These are phyloP conservation scores for Ephestia elutella DNA, from an alignment of 1,140 invertebrate species.

Conservation along the genomic window DNA sequence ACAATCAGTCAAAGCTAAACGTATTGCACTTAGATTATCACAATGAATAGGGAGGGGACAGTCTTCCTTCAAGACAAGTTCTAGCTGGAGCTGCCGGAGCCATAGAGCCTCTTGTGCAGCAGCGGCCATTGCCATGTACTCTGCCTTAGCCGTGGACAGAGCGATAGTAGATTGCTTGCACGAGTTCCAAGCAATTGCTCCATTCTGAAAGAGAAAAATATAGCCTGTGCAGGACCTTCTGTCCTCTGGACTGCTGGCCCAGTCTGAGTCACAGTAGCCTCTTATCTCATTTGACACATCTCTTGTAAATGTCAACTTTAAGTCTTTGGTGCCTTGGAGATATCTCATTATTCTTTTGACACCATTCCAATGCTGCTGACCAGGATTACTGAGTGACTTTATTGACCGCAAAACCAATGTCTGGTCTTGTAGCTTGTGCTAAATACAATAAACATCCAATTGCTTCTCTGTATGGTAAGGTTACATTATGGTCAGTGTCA, in stretches of 20 bases:
- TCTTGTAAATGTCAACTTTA: constrained; percentile 24
- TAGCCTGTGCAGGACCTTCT: constrained; percentile 40
- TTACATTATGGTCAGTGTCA: constrained; percentile 8
- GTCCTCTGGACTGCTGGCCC: constrained; percentile 23
- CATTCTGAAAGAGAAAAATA: constrained; percentile 32
- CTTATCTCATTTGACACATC: constrained; percentile 11
- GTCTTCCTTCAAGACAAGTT: constrained; percentile 14
- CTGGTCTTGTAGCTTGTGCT: constrained; percentile 31
- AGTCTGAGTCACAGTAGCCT: constrained; percentile 41
- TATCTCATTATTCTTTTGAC: constrained; percentile 31
- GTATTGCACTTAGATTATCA: constrained; percentile 33
- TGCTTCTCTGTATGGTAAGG: constrained; percentile 27
- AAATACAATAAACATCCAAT: too few relatives aligned
- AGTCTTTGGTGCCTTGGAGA: constrained; percentile 23
- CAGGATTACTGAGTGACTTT: constrained; percentile 32
- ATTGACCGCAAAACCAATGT: constrained; percentile 32
- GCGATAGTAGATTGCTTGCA: constrained; percentile 24
- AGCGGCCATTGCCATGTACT: constrained; percentile 36
- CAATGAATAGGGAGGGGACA: constrained; percentile 1
- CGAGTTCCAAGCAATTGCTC: constrained; percentile 21
- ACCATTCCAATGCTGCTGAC: constrained; percentile 30
- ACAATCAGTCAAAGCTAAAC: constrained; percentile 23
- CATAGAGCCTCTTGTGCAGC: constrained; percentile 27
- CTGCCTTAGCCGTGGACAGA: constrained; percentile 27
- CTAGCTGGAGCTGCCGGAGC: constrained; percentile 20